phyloP scores from a whole-genome alignment of 1,140 invertebrate genomes.

The Cyrtorhinus lividipennis region DNA sequence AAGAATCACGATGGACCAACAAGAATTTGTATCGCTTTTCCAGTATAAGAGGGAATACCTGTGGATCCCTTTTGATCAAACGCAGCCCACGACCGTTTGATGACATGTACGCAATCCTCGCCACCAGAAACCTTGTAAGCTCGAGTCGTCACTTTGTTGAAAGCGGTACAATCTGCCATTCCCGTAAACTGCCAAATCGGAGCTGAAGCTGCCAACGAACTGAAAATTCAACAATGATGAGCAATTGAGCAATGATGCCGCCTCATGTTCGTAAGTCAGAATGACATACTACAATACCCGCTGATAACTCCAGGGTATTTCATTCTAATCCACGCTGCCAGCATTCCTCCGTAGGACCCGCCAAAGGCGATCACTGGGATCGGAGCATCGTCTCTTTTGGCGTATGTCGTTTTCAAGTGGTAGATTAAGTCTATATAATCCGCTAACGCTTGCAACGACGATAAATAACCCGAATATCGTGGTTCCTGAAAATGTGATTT shows the following conservation, averaged over 20 bases:
- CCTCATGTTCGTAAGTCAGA: no score
- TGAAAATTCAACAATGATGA: no score
- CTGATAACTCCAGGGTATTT: slow-evolving; percentile 85
- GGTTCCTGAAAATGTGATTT: slow-evolving; percentile 38
- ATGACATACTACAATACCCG: slow-evolving; percentile 40
- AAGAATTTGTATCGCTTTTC: no score
- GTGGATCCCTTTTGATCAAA: no score
- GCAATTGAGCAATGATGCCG: no score
- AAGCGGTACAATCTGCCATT: slow-evolving; percentile 64
- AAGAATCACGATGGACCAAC: no score
- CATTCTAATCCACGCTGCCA: slow-evolving; percentile 87
- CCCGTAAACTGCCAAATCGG: slow-evolving; percentile 82
- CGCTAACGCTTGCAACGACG: slow-evolving; percentile 81
- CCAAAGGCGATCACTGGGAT: slow-evolving; percentile 84
- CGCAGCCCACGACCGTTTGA: slow-evolving; percentile 63
- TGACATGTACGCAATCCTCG: slow-evolving; percentile 51
- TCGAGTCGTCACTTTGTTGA: slow-evolving; percentile 59
- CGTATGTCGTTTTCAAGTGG: slow-evolving; percentile 35
- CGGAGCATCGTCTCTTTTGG: slow-evolving; percentile 27
- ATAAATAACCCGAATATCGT: slow-evolving; percentile 68
- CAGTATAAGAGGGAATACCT: no score
- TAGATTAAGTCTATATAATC: slow-evolving; percentile 81
- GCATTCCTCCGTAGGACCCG: slow-evolving; percentile 91
- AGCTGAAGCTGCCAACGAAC: slow-evolving; percentile 89
- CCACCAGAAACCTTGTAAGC: slow-evolving; percentile 46